Conservation (phyloP, 1,140 invertebrate genomes). For the Gyrodactylus salaris region DNA sequence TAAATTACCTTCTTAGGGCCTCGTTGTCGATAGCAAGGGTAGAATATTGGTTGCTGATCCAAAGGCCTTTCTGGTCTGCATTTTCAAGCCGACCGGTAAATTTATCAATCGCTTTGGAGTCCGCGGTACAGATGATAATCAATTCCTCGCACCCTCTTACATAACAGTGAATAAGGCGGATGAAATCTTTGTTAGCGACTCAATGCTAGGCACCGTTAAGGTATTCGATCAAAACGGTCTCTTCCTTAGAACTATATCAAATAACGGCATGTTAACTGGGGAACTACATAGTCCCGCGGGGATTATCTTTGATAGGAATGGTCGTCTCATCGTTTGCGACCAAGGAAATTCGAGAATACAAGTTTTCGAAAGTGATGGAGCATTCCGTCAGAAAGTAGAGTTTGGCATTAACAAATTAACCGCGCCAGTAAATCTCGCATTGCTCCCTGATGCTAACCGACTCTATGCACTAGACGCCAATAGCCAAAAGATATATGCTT, state of each 20-base stretch:
- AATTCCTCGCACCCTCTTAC: constrained; percentile 8
- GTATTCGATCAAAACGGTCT: constrained; percentile 9
- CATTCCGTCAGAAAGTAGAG: not conserved
- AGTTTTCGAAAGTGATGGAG: not conserved
- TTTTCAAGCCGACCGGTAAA: constrained; percentile 25
- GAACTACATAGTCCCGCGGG: constrained; percentile 8
- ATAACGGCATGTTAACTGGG: constrained; percentile 6
- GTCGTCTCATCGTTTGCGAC: constrained; percentile 8
- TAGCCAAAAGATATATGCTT: not conserved
- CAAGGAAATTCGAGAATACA: constrained; percentile 9
- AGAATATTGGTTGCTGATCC: constrained; percentile 29
- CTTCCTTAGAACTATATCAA: constrained; percentile 1
- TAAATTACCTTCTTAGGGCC: constrained; percentile 14
- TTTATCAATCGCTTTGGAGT: constrained; percentile 18
- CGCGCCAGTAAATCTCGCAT: not conserved
- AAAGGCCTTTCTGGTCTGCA: constrained; percentile 24
- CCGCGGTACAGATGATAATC: constrained; percentile 12
- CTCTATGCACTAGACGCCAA: not conserved
- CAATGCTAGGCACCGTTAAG: constrained; percentile 8
- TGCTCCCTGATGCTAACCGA: not conserved
- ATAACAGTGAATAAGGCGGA: constrained; percentile 7
- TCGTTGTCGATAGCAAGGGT: constrained; percentile 24
- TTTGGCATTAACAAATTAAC: not conserved
- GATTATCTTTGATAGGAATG: constrained; percentile 5
- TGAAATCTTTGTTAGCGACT: constrained; percentile 10